Evolutionary conservation across 2,797 vertebrate species (phyloP), one percentile per base, ranked within the genome.

Genomic region (Thunnus albacares): DNA sequence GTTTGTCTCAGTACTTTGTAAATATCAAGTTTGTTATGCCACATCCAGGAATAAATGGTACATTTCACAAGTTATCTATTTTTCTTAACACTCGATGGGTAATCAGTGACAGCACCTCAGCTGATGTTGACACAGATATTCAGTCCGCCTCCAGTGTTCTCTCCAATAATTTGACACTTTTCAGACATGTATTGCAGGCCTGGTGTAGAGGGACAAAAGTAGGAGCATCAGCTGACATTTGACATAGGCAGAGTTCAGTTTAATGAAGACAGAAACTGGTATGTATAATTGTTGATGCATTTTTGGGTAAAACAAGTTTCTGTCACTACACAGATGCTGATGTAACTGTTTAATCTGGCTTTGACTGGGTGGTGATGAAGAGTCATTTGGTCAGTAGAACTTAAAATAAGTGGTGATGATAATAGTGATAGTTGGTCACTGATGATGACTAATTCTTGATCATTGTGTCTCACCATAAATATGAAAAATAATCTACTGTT

Each of bases 41-140:
- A 71, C 78, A 10, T 71, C 82, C 64, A 60, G 71, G 51, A 92
- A 85, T 83, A 77, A 82, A 88, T 38, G 73, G 66, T 28, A 60
- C 74, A 66, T 86, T 79, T 81, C 58, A 64, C 62, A 28, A 57
- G 49, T 80, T 53, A 24, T 53, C 30, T 74, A 53, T 85, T 89
- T 82, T 51, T 78, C 51, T 17, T 20, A 17, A 52, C 55, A 35
- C 67, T 69, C 1, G 0, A 26, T 70, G 81, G 60, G 28, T 60
- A 77, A 76, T 77, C 69, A 9, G 76, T 72, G 66, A 80, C 85
- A 59, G 68, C 55, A 52, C 53, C 79, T 86, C 67, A 30, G 41
- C 71, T 53, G 72, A 47, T 80, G 62, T 71, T 79, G 79, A 86
- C 71, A 63, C 22, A 43, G 71, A 65, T 45, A 69, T 52, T 60